These are phyloP conservation scores for Nomia melanderi DNA, from an alignment of 1,140 invertebrate genomes.

Conservation along the genomic window DNA sequence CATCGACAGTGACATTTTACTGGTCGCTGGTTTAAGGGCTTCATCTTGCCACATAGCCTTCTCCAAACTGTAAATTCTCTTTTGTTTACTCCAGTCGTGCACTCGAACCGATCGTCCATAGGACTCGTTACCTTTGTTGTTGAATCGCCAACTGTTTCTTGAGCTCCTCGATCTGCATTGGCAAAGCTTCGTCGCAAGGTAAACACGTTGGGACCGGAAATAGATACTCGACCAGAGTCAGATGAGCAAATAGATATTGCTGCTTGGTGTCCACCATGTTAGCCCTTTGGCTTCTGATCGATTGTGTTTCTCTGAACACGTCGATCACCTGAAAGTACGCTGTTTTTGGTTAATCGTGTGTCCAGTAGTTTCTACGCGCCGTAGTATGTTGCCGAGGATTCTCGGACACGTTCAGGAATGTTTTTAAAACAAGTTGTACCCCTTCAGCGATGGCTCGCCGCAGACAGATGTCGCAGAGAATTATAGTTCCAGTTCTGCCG, in stretches of 20 bases:
- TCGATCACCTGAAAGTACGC: constrained; percentile 63
- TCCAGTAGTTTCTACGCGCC: no score
- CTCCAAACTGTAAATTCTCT: constrained; percentile 51
- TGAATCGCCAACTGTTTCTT: constrained; percentile 59
- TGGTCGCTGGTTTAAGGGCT: constrained; percentile 46
- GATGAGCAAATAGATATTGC: constrained; percentile 71
- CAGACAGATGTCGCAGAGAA: constrained; percentile 79
- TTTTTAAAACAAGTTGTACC: constrained; percentile 46
- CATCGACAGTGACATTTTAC: constrained; percentile 46
- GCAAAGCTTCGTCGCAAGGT: constrained; percentile 59
- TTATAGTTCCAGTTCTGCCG: constrained; percentile 86
- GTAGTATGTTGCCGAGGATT: background rate
- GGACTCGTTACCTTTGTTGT: constrained; percentile 49
- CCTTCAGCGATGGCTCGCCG: constrained; percentile 65
- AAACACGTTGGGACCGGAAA: constrained; percentile 58
- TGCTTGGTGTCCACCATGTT: constrained; percentile 74
- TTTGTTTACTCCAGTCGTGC: background rate
- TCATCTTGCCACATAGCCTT: constrained; percentile 65
- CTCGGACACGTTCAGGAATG: background rate
- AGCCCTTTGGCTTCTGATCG: constrained; percentile 60
- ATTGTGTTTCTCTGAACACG: constrained; percentile 57
- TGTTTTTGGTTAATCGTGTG: no score
- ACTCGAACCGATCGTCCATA: background rate
- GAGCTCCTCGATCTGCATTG: constrained; percentile 52
- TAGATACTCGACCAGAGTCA: constrained; percentile 69